A percentile compares a stretch with the other conserved stretches of the same genome.
Evolutionary conservation across 2,797 vertebrate species (phyloP).

Genomic region (Distichodus sexfasciatus): DNA sequence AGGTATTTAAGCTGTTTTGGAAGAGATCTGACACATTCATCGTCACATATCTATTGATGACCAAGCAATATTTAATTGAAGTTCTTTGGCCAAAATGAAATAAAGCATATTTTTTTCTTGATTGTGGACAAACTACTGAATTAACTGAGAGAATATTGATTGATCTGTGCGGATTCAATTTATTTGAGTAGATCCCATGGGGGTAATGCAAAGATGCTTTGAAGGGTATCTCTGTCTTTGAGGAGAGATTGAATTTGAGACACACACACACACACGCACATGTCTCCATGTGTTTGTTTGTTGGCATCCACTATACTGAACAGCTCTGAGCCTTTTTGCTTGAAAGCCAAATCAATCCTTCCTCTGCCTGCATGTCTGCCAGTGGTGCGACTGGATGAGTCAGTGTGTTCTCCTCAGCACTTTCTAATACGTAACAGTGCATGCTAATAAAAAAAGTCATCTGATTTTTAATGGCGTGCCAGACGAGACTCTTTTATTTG

Average conservation of each 20-base stretch:
- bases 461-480: constrained; percentile 4
- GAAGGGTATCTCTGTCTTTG: constrained; percentile 24
- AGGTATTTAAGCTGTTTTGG: no score
- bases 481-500: constrained; percentile 29
- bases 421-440: constrained; percentile 32
- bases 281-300: neutral
- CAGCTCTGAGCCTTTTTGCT: constrained; percentile 3
- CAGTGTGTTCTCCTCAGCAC: constrained; percentile 8
- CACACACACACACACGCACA: neutral
- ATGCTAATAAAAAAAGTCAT: constrained; percentile 28
- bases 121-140: neutral
- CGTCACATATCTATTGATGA: no score
- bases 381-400: constrained; percentile 7
- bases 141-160: constrained; percentile 11
- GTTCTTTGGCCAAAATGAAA: neutral
- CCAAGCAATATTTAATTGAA: no score
- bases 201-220: constrained; percentile 23
- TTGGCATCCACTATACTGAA: neutral
- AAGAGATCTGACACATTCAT: no score
- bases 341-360: constrained; percentile 8
- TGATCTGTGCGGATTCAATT: constrained; percentile 37
- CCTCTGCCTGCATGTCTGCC: neutral
- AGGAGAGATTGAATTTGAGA: constrained; percentile 29
- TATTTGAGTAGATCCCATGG: constrained; percentile 13
- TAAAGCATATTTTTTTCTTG: neutral